Evolutionary conservation across 1,140 invertebrate species (phyloP), one percentile per base, ranked within the genome.

Genomic region (Papilio machaon): DNA sequence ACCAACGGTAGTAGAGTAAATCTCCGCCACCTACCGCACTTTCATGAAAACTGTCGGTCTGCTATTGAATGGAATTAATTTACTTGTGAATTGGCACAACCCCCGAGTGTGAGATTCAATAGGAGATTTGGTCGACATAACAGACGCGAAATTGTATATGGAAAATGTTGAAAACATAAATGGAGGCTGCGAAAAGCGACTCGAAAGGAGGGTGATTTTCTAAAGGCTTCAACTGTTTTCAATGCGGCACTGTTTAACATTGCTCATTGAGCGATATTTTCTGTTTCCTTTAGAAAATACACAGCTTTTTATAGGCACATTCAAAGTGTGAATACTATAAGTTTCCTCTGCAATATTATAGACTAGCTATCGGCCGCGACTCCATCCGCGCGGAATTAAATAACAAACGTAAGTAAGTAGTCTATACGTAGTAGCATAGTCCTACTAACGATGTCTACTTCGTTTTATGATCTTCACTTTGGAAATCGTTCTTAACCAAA

Each of bases 81-180:
- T 92, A 88, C 85, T 88, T 85, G 82, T 89, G 88, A 89, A 91
- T 87, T 87, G 86, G 85, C 86, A 86, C 85, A 89, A 87, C 86
- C 89, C 85, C 87, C 87, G 86, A 87, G 88, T 90, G 86, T 89
- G 87, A 87, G 85, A 85, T 86, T 92, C 85, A 92, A 91, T 91
- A 86, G 86, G 75, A 88, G 85, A 89, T 88, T 90, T 85, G 87
- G 85, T 85, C 88, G 87, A 89, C 85, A 84, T 85, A 83, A 85
- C 85, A 87, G 86, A 84, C 84, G 82, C 86, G 80, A 89, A 90
- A 91, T 93, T 92, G 85, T 93, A 90, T 92, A 93, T 92, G 91
- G 92, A 91, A 93, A 93, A 92, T 91, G 90, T 92, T 88, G 88
- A 88, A 90, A 91, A 89, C 85, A 90, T 92, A 92, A 93, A 92